phyloP scores from a whole-genome alignment of 2,888 invertebrate species.

The Eugnorisma glareosa region DNA sequence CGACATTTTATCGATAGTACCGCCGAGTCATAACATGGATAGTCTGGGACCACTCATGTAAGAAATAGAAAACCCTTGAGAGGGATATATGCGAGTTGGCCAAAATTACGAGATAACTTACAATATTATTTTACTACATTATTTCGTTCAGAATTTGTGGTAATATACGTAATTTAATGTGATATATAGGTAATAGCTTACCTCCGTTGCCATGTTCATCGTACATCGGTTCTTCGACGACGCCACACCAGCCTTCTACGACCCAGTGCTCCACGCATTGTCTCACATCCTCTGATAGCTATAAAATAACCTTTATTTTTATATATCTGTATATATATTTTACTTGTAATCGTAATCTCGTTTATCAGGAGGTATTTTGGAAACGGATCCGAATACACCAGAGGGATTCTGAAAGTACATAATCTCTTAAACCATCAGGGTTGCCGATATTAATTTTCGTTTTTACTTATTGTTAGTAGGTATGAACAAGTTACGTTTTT shows the following conservation, averaged over 20 bases:
- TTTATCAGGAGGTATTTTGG: constrained; percentile 28
- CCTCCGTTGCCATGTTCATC: constrained; percentile 84
- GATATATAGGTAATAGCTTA: constrained; percentile 57
- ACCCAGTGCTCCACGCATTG: constrained; percentile 88
- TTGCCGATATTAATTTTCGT: constrained; percentile 27
- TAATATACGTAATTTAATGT: not conserved
- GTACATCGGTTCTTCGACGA: constrained; percentile 85
- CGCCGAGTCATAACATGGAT: constrained; percentile 34
- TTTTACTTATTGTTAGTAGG: not conserved
- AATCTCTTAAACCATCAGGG: constrained; percentile 35
- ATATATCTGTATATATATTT: not conserved
- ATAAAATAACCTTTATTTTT: constrained; percentile 34
- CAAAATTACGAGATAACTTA: constrained; percentile 26
- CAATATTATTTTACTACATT: constrained; percentile 6
- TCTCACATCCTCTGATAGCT: constrained; percentile 88
- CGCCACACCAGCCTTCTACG: constrained; percentile 88
- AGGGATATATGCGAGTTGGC: constrained; percentile 29
- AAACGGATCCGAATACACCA: constrained; percentile 37
- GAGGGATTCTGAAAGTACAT: constrained; percentile 28
- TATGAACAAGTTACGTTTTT: not conserved
- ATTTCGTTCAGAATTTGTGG: constrained; percentile 20
- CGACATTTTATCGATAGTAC: constrained; percentile 40
- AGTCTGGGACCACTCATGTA: constrained; percentile 49
- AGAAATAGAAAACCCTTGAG: constrained; percentile 49
- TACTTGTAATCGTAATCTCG: constrained; percentile 24